Evolutionary conservation across 1,140 invertebrate genomes (phyloP), one percentile per base, ranked within the genome.

Genomic region (Tyrophagus putrescentiae): DNA sequence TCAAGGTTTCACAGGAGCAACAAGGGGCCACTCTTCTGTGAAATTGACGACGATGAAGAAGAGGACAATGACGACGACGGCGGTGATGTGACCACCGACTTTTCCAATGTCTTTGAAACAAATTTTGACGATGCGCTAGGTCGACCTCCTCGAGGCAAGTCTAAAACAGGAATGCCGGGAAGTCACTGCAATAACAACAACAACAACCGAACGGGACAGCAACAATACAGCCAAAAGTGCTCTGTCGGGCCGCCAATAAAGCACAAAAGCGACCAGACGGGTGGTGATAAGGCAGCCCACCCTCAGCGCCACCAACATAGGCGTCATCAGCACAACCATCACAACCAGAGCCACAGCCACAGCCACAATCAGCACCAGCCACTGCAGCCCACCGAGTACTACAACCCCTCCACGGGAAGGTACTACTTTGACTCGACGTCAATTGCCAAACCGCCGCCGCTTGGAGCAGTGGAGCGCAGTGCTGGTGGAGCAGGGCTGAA

Each of bases 1-100:
- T n/a, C n/a, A n/a, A n/a, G n/a, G n/a, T n/a, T n/a, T n/a, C n/a
- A 13, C 29, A 44, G 11, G 53, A 62, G 27, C 36, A 56, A 28
- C 44, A 36, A 42, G 29, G 41, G 41, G 18, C 25, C 25, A 42
- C 25, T 3, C 25, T 42, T 42, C 6, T 42, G 25, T 42, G 6
- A 2, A 3, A 6, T 6, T 54, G 52, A 54, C 3, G 52, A 32
- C 2, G 52, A 54, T 33, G 52, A 32, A 34, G 52, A 48, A 25
- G 45, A 54, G 18, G 52, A 54, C 4, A 34, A 27, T 31, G 52
- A 27, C 21, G 25, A 27, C 21, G 4, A 18, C 13, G 52, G 52
- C 11, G 25, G 39, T 54, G 52, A 54, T 13, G 13, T 54, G n/a
- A 34, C 52, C n/a, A 36, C 52, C 7, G 52, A 54, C 39, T 27